These are phyloP conservation scores for Caiman crocodilus DNA, from an alignment of 2,797 vertebrate species.

Conservation along the genomic window DNA sequence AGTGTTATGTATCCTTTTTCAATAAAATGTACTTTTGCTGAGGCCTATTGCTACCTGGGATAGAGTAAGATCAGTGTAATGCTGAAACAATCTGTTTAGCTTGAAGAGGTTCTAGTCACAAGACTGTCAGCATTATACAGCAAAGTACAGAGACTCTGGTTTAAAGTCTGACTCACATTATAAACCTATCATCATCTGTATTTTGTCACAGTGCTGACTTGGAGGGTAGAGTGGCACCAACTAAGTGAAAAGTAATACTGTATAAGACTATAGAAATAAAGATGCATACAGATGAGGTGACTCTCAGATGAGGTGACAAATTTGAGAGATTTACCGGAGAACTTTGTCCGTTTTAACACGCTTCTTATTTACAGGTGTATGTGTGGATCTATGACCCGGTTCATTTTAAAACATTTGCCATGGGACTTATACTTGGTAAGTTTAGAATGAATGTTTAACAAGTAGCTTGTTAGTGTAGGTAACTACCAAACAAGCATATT, in stretches of 20 bases:
- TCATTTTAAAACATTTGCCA: conserved; percentile 98
- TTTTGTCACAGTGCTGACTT: rapidly evolving
- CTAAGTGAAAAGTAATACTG: not conserved
- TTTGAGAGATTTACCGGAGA: not conserved
- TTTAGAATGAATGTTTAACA: conserved; percentile 23
- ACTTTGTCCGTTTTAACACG: not conserved
- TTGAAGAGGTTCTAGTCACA: not conserved
- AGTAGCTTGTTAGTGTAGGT: not conserved
- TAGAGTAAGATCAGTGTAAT: rapidly evolving
- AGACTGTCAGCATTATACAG: not conserved
- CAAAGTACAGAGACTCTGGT: not conserved
- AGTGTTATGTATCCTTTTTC: rapidly evolving
- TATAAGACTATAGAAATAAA: not conserved
- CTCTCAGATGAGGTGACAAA: not conserved
- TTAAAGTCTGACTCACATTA: not conserved
- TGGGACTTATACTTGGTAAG: conserved; percentile 98
- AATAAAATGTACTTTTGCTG: not conserved
- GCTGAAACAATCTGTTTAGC: not conserved
- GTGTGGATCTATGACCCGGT: conserved; percentile 99
- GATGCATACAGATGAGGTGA: not conserved
- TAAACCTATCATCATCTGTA: not conserved
- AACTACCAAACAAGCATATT: not conserved
- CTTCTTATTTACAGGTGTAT: conserved; percentile 88
- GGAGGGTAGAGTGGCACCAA: rapidly evolving
- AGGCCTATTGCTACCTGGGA: rapidly evolving